Base-by-base conservation (phyloP, 2,888 invertebrate species). In the Pandemis corylana region DNA sequence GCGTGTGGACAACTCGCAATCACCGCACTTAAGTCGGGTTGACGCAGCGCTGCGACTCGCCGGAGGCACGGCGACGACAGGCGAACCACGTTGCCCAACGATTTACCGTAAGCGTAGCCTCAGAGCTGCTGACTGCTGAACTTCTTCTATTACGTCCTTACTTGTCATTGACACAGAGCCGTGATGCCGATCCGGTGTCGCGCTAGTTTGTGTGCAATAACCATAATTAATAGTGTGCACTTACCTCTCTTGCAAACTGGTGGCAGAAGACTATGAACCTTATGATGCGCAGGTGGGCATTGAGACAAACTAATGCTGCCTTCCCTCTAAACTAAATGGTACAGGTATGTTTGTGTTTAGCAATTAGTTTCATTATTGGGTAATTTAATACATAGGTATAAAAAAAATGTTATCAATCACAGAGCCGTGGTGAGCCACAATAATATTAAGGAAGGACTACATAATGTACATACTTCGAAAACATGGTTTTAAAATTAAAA, bases 311-410 rank as follows among this genome's bases (percentile, higher is more conserved):
- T 9, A 51, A 2, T 13, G n/a, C 6, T 51, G 13, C 5, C 5
- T 63, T n/a, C 41, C 42, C n/a, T 42, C 62, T 9, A 7, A 44
- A 44, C 28, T 61, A 9, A 41, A n/a, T 42, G n/a, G n/a, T 41
- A 41, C 13, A 12, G n/a, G 41, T 41, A 61, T n/a, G n/a, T 63
- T 41, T 1, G 41, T 41, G 41, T 7, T 7, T 10, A 46, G 46
- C 10, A 42, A 62, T 62, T 49, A 49, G 46, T 63, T 63, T n/a
- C 41, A 42, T 42, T 62, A 63, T n/a, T 42, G 15, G 63, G 63
- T 42, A 10, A 63, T 63, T 20, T 15, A 5, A 44, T 42, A 15
- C 41, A 42, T 44, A 42, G 44, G 15, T 44, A 7, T 44, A 15
- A 44, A 63, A 63, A 63, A 51, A 51, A 51, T 59, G 10, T 28